Evolutionary conservation across 2,888 invertebrate genomes (phyloP), one percentile per base, ranked within the genome.

Genomic region (Microplitis manilae): DNA sequence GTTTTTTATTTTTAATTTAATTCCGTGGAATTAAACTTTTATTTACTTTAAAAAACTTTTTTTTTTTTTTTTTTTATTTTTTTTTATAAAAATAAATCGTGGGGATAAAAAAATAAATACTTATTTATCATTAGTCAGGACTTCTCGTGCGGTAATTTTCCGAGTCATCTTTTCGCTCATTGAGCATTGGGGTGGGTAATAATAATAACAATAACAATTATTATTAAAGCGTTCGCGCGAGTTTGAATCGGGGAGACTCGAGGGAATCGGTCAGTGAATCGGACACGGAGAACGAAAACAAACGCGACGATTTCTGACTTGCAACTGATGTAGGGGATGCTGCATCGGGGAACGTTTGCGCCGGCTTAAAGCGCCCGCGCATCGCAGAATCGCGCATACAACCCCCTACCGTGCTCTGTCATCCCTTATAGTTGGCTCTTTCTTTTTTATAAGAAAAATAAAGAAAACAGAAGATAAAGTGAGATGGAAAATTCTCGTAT

Each of bases 271-370:
- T 38, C 2, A 15, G 39, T 61, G 15, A 65, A 13, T 9, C 39
- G 4, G 30, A 30, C 2, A 30, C 30, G 4, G 30, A 71, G 30
- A 67, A n/a, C 76, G 77, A 80, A 82, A 84, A 81, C 81, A 84
- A 80, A 83, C 88, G 86, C 87, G 86, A 87, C 88, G 86, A 87
- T 87, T 86, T 85, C 88, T 85, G 85, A 88, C 81, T 87, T 87
- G 88, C 87, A 86, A 89, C 89, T 89, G 89, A 89, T 85, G 50
- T 68, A 87, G 83, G 83, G 85, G 87, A 89, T 87, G 88, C 89
- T 87, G 89, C 86, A 85, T 83, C 62, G 41, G 61, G 85, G 84
- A 88, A 88, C 87, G 87, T 87, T 88, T 87, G 87, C 88, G 87
- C 88, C 85, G 83, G 84, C 81, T 79, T 84, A 83, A 85, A 86